These are phyloP conservation scores for cattle (Bos taurus) DNA, from an alignment of 2,113 vertebrate species.

Conservation along the genomic window ARS-UCD2.0 NC_037345.1:6140501-6141000, in stretches of 20 bases:
- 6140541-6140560: not conserved
- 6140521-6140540: not conserved
- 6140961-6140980: not conserved
- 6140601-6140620: not conserved
- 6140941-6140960: not conserved
- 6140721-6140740: not conserved
- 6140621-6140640: not conserved
- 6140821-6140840: not conserved
- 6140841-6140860: fast-evolving
- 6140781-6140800: not conserved
- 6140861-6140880: not conserved
- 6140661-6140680: not conserved
- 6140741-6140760: not conserved
- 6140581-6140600: not conserved
- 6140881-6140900: not conserved
- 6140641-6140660: not conserved
- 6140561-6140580: not conserved
- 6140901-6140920: fast-evolving
- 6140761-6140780: not conserved
- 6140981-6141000: not conserved
- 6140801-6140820: no score
- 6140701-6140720: not conserved
- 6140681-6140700: not conserved
- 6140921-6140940: not conserved
- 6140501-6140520: not conserved